phyloP scores from a whole-genome alignment of 2,113 vertebrate genomes.

The Oophaga pumilio region DNA sequence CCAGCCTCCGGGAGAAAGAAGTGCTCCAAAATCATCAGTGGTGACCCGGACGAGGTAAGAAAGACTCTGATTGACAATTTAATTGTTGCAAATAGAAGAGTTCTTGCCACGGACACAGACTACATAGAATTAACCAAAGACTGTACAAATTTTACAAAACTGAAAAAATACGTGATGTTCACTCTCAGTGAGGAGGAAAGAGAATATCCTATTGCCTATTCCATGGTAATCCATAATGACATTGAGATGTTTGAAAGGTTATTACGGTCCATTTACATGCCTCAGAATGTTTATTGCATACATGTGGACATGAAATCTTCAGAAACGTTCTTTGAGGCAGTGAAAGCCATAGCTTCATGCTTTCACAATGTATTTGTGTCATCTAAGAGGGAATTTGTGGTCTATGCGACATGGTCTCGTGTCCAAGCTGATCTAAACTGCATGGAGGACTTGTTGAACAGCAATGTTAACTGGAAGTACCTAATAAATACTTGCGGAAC shows the following conservation, averaged over 20 bases:
- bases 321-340: slow-evolving; percentile 70
- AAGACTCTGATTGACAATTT: slow-evolving; percentile 63
- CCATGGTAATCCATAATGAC: slow-evolving; percentile 89
- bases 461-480: slow-evolving; percentile 79
- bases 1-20: slow-evolving; percentile 61
- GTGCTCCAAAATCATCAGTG: slow-evolving; percentile 74
- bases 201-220: slow-evolving; percentile 83
- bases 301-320: slow-evolving; percentile 83
- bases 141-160: slow-evolving; percentile 71
- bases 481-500: slow-evolving; percentile 89
- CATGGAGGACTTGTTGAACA: slow-evolving; percentile 83
- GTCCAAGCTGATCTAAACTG: slow-evolving; percentile 94
- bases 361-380: slow-evolving; percentile 89
- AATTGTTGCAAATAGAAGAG: slow-evolving; percentile 57
- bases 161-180: slow-evolving; percentile 73
- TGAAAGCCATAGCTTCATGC: slow-evolving; percentile 78
- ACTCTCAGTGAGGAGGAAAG: slow-evolving; percentile 81
- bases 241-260: slow-evolving; percentile 91
- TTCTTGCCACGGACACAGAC: slow-evolving; percentile 59
- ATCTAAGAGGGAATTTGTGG: slow-evolving; percentile 75
- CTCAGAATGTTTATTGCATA: slow-evolving; percentile 91
- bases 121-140: slow-evolving; percentile 80
- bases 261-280: slow-evolving; percentile 79
- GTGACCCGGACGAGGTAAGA: slow-evolving; percentile 64
- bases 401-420: slow-evolving; percentile 88